A percentile compares a stretch with the other conserved stretches of the same genome.
Evolutionary conservation across 2,888 invertebrate genomes (phyloP).

Genomic region (Trimorus sp.): DNA sequence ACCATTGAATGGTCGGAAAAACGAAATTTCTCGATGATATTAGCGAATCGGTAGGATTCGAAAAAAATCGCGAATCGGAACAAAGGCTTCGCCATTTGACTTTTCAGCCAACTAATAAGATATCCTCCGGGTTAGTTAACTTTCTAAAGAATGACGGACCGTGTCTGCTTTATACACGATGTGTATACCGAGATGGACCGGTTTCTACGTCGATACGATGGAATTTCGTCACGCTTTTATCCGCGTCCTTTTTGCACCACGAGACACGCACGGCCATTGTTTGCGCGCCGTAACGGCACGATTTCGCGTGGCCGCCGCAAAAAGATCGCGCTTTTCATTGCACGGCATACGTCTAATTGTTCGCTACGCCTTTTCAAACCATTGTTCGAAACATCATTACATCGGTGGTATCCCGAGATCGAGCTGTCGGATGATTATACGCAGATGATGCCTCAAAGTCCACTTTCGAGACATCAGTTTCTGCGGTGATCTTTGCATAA

Average conservation of each 20-base stretch:
- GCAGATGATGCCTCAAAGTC: no score
- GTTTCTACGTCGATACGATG: constrained; percentile 46
- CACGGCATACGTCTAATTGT: constrained; percentile 13
- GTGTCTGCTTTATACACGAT: constrained; percentile 33
- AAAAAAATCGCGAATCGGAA: neutral
- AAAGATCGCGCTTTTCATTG: constrained; percentile 9
- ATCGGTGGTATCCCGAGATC: no score
- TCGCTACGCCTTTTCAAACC: neutral
- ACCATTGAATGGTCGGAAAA: no score
- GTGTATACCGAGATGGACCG: constrained; percentile 50
- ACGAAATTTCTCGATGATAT: no score
- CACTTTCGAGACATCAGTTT: no score
- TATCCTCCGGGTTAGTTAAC: constrained; percentile 48
- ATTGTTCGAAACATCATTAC: no score
- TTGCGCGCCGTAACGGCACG: constrained; percentile 21
- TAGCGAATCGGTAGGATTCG: no score
- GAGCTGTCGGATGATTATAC: no score
- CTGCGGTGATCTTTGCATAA: no score
- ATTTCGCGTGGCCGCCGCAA: constrained; percentile 3
- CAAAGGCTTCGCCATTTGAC: constrained; percentile 28
- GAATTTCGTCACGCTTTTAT: constrained; percentile 53
- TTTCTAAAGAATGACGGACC: constrained; percentile 53
- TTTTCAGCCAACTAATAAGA: constrained; percentile 37
- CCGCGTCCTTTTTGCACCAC: constrained; percentile 25
- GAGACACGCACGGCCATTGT: constrained; percentile 15